Base-by-base conservation (phyloP, 2,888 invertebrate genomes). In the Leucophenga montana region DNA sequence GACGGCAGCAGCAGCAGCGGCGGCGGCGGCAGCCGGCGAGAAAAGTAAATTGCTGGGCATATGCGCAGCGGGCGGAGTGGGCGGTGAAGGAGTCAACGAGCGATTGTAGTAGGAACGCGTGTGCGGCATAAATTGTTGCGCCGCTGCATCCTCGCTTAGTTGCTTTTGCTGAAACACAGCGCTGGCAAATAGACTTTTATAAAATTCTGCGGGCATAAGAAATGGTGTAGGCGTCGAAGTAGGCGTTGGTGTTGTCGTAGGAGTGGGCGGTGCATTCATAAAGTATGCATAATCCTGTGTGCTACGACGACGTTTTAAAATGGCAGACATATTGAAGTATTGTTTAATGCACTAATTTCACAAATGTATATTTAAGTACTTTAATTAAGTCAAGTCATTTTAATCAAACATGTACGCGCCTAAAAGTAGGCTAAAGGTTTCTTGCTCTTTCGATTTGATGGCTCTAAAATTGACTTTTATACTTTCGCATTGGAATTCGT, bases 161-260 rank as follows among this genome's bases (percentile, higher is more conserved):
- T 85, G 85, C 39, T 86, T 91, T 61, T 92, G 91, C 67, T 92
- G 89, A 13, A 88, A 75, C 16, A 92, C 92, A n/a, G 92, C 92
- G 85, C 91, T 94, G 13, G 94, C 94, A 83, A 95, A 89, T 73
- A 95, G 91, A 81, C 92, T 95, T 88, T 95, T 95, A 85, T 95
- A 95, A 79, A 95, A 90, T 84, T 95, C 94, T 69, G 94, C 92
- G 11, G 94, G 94, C 73, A 95, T 89, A 66, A 95, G 87, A 80
- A 93, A 93, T 16, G 91, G 90, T 57, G 78, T 39, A 50, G 66
- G 22, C 27, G 22, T 18, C 8, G 61, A 31, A 18, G 61, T 39
- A 9, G 76, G 69, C 6, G 70, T 59, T 0, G 76, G 39, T 14
- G 67, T 61, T 0, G 75, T 46, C 4, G 65, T 48, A 9, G 79